Evolutionary conservation across 2,888 invertebrate genomes (phyloP), one percentile per base, ranked within the genome.

Genomic region (Bombylius major): DNA sequence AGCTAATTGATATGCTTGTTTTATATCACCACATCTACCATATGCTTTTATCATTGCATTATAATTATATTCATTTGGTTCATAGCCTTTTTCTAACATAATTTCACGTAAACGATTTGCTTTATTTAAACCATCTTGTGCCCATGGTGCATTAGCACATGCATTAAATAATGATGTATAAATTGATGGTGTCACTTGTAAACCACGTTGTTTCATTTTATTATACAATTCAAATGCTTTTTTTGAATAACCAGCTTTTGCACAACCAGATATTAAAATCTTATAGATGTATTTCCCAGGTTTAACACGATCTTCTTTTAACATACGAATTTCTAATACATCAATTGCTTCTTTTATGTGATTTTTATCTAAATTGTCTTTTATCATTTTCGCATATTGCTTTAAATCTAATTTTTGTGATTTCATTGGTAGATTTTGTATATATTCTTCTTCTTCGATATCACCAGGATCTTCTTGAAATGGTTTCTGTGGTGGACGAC

Each of bases 11-110:
- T 93, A 94, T 2, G 94, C 89, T 45, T 82, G 83, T 56, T 79
- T 67, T 23, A 91, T 69, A 69, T 91, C 87, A 0, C 88, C 87
- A 72, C 88, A 87, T 58, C 86, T 78, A 0, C 91, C 92, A 76
- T 89, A 96, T 3, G 92, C 90, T 77, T 92, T 94, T 42, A 95
- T 89, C 86, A 95, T 88, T 5, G 87, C 82, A 77, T 93, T 86
- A 67, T 89, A 94, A 66, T 87, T 89, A 8, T 83, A 82, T 2
- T 81, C 70, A 68, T 90, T 91, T 5, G 88, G 82, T 60, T 81
- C 77, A 61, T 82, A 75, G 8, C 81, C 79, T 64, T 84, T 86
- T 63, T 86, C 82, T 51, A 79, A 70, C 79, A 94, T 85, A 5
- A 82, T 73, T 57, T 82, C 73, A 54, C 84, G 76, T 52, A 96